Percentiles rank a stretch among this genome's conserved stretches.
phyloP scores from a whole-genome alignment of 2,888 invertebrate species.

The Griposia aprilina region DNA sequence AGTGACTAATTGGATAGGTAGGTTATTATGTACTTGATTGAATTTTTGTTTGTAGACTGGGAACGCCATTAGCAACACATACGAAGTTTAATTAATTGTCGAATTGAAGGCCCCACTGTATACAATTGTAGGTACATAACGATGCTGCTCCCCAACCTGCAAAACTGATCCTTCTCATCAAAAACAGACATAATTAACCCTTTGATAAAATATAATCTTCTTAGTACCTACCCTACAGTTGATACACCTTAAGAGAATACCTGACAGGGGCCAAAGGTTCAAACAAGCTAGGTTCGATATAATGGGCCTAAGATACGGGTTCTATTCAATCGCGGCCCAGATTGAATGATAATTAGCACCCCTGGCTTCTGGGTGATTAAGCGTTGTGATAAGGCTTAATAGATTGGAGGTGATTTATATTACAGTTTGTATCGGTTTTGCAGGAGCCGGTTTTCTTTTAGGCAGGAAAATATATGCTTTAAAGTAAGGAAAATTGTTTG shows the following conservation, averaged over 20 bases:
- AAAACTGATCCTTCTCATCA: constrained; percentile 4
- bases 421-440: constrained; percentile 23
- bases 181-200: constrained; percentile 45
- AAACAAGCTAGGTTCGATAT: constrained; percentile 63
- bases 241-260: constrained; percentile 30
- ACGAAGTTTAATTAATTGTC: not conserved
- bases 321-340: constrained; percentile 57
- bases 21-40: not conserved
- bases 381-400: constrained; percentile 57
- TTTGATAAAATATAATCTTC: constrained; percentile 47
- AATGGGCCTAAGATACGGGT: constrained; percentile 66
- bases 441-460: not conserved
- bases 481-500: not conserved
- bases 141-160: not conserved
- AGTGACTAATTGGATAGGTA: not conserved
- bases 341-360: constrained; percentile 69
- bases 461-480: not conserved
- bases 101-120: not conserved
- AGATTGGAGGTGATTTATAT: constrained; percentile 53
- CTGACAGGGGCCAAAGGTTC: constrained; percentile 47
- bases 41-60: not conserved
- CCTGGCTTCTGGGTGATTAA: constrained; percentile 60
- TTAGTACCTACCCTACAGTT: constrained; percentile 17
- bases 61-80: not conserved
- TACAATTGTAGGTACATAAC: not conserved